Base-by-base conservation (phyloP, 2,113 vertebrate genomes). In the Sterna hirundo region DNA sequence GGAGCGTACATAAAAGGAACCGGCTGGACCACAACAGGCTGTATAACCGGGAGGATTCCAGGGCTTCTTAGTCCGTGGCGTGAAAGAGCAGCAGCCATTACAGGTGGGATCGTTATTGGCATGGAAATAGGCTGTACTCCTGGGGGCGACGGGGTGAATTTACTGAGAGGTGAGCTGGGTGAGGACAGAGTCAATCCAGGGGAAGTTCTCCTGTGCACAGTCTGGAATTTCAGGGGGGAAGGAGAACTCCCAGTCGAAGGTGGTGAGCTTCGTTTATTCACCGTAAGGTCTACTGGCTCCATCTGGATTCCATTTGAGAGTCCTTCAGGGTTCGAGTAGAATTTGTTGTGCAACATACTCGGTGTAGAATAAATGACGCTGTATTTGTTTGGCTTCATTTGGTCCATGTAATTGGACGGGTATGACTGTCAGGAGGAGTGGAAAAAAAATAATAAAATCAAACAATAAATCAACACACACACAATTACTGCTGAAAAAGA, bases 261-360 rank as follows among this genome's bases (percentile, higher is more conserved):
- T 38, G 99, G 98, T 0, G 99, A 99, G 65, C 98, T 98, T 40
- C 98, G 98, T 96, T 99, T 99, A 98, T 98, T 99, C 95, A 99
- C 97, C 0, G 99, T 99, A 76, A 99, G 99, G 93, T 99, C 99
- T 75, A 99, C 99, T 0, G 99, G 99, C 96, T 99, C 99, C 96
- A 99, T 86, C 98, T 99, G 99, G 83, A 98, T 97, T 74, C 98
- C 98, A 5, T 95, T 96, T 21, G 98, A 97, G 80, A 98, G 96
- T 96, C 97, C 93, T 95, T 98, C 97, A 3, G 95, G 75, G 74
- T 80, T 96, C 46, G 97, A 98, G 68, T 98, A 98, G 94, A 98
- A 98, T 95, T 98, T 98, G 25, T 96, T 98, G 23, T 98, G 91
- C 84, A 98, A 81, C 95, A 97, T 94, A n/a, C 88, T 96, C 0